phyloP scores from a whole-genome alignment of 2,113 vertebrate genomes.

The Gobiocypris rarus region DNA sequence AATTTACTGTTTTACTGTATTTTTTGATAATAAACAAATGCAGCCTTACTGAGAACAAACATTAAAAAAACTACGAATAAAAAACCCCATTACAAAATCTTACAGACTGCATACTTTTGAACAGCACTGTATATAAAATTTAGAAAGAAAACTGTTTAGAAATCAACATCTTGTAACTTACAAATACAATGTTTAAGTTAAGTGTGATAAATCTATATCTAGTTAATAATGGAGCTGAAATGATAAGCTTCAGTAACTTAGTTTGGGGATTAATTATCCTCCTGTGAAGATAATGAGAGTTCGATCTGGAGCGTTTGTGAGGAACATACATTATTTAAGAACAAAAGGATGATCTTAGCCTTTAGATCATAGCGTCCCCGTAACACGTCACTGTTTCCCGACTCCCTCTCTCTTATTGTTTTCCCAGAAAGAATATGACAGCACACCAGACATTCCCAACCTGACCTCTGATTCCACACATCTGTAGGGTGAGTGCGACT shows the following conservation, averaged over 20 bases:
- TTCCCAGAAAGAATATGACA: neutral
- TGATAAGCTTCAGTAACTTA: slow-evolving; percentile 4
- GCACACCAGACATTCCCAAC: neutral
- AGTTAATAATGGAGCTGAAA: slow-evolving; percentile 6
- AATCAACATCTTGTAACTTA: neutral
- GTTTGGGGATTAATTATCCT: neutral
- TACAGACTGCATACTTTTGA: neutral
- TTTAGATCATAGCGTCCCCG: neutral
- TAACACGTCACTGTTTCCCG: neutral
- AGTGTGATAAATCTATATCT: neutral
- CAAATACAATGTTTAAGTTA: neutral
- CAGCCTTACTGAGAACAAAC: neutral
- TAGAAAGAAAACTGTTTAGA: neutral
- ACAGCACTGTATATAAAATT: neutral
- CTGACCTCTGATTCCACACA: neutral
- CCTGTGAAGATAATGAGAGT: slow-evolving; percentile 21
- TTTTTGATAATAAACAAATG: neutral
- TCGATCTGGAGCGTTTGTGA: neutral
- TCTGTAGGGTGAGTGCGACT: neutral
- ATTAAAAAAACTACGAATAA: too few species aligned
- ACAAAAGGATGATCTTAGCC: neutral
- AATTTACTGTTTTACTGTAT: neutral
- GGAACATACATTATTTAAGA: neutral
- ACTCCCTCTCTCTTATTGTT: neutral
- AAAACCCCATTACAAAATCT: too few species aligned